Conservation (phyloP, 2,113 vertebrate species). For the cattle (Bos taurus) region ARS-UCD2.0 NC_037348.1:14484001-14484500, state of each 20-base stretch:
- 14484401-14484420: background rate
- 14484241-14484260: background rate
- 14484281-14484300: rapidly evolving
- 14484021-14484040: background rate
- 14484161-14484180: background rate
- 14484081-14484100: background rate
- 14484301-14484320: background rate
- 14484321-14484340: background rate
- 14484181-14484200: background rate
- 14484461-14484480: background rate
- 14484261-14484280: background rate
- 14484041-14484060: background rate
- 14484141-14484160: background rate
- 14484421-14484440: background rate
- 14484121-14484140: background rate
- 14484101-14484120: background rate
- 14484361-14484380: background rate
- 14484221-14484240: background rate
- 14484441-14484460: background rate
- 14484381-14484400: background rate
- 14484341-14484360: background rate
- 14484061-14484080: background rate
- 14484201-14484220: background rate
- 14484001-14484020: background rate
- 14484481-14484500: background rate